Evolutionary conservation across 2,888 invertebrate genomes (phyloP), one percentile per base, ranked within the genome.

Genomic region (Polia nebulosa): DNA sequence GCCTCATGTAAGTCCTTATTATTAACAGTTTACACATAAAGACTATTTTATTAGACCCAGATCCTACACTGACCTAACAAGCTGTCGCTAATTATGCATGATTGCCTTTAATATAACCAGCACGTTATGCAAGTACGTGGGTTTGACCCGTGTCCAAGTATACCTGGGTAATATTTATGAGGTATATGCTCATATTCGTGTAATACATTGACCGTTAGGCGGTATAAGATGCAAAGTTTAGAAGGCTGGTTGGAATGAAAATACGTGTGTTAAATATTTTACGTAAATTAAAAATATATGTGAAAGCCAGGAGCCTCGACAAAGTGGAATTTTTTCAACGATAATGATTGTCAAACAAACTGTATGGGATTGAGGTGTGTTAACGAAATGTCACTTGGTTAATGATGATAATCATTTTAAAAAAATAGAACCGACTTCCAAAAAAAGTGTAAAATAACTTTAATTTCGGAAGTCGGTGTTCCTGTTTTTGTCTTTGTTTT

Each of bases 21-120:
- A 41, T 13, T 49, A 57, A 69, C 36, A 69, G 39, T 22, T 22
- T 7, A 32, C 5, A 27, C 11, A 57, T 63, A 51, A 59, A 70
- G 56, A 60, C 59, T n/a, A 60, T 51, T 44, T 60, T 61, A 57
- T 75, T 57, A 60, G 0, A n/a, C 49, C 41, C 27, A 34, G 56
- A 58, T n/a, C 53, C 36, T 15, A 15, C 36, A 4, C 3, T 39
- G 52, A 27, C 45, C 62, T 59, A 52, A 69, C 72, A 76, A 60
- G 72, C 76, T 63, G 67, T 51, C 56, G 52, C 76, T 73, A 79
- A 79, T 79, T 76, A 78, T 67, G 60, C 76, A 73, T 17, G 55
- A 75, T 76, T 39, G 36, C 57, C 58, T 66, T 61, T 69, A 60
- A 67, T 79, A 76, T 69, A 72, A 70, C 76, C 73, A 41, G 63